Conservation (phyloP, 2,113 vertebrate species). For the Amblyornis subalaris region DNA sequence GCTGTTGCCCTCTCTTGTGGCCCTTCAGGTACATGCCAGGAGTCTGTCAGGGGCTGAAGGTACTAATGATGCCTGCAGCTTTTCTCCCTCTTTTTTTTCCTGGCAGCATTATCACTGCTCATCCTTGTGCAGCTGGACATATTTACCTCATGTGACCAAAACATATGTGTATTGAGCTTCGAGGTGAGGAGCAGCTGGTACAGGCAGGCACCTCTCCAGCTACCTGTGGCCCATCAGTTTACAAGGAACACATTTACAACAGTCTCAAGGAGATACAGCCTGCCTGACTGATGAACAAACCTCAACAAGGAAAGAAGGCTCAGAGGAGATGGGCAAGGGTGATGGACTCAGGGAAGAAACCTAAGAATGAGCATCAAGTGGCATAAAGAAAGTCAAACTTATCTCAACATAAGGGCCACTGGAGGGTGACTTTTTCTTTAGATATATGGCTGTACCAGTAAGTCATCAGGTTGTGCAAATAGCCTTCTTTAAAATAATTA, state of each 20-base stretch:
- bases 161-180: accelerated
- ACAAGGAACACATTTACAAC: background rate
- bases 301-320: background rate
- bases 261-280: background rate
- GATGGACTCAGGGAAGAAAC: background rate
- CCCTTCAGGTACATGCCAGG: background rate
- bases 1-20: background rate
- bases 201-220: background rate
- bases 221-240: background rate
- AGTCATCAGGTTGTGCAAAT: background rate
- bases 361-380: background rate
- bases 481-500: background rate
- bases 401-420: background rate
- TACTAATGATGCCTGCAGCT: background rate
- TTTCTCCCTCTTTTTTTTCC: background rate
- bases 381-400: background rate
- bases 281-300: background rate
- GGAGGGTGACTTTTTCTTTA: background rate
- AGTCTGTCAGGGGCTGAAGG: background rate
- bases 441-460: background rate
- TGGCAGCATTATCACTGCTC: background rate
- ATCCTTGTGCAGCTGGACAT: background rate
- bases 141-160: background rate
- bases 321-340: background rate
- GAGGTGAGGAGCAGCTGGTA: background rate